Base-by-base conservation (phyloP, 2,797 vertebrate species). In the Cuculus canorus region DNA sequence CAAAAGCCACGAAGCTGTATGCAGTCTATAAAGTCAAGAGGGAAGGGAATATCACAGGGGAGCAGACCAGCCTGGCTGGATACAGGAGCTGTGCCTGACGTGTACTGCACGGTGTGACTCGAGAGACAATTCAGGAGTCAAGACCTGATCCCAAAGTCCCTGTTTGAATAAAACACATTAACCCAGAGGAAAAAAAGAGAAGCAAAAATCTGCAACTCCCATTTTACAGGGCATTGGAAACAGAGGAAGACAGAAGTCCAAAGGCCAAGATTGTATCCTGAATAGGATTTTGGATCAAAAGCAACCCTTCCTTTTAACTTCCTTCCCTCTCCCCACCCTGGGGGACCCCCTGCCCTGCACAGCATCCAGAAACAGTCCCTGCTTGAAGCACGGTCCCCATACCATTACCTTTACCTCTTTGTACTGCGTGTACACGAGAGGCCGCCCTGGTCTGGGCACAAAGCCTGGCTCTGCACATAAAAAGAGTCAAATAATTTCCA, bases 381-480 rank as follows among this genome's bases (percentile, higher is more conserved):
- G 10, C 13, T 48, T 25, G 25, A 22, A 17, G 39, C 33, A 53
- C 30, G 15, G 18, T 45, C 45, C 50, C 45, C 11, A 27, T 7
- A 33, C 13, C 14, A 10, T 17, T 2, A 50, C 25, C 28, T 7
- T 43, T 50, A 7, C 37, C 11, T 16, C 64, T 53, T 11, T 1
- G 4, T 10, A 5, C 39, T 16, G 2, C 0, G 2, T 3, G 1
- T 41, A 35, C n/a, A 16, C 30, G 37, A 24, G 6, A 45, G 13
- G 17, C 17, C 43, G 45, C 43, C 43, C 43, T 45, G 14, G 43
- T 9, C 65, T 15, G 11, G 48, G 52, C 54, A 37, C 78, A 47
- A 14, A 54, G n/a, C 41, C 54, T n/a, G 71, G 13, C 41, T 60
- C 39, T 17, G 56, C 27, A 23, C 78, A 52, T 5, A 45, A 15